Percentiles rank a stretch among this genome's conserved stretches.
phyloP scores from a whole-genome alignment of 1,140 invertebrate genomes.

The Drosophila repletoides region DNA sequence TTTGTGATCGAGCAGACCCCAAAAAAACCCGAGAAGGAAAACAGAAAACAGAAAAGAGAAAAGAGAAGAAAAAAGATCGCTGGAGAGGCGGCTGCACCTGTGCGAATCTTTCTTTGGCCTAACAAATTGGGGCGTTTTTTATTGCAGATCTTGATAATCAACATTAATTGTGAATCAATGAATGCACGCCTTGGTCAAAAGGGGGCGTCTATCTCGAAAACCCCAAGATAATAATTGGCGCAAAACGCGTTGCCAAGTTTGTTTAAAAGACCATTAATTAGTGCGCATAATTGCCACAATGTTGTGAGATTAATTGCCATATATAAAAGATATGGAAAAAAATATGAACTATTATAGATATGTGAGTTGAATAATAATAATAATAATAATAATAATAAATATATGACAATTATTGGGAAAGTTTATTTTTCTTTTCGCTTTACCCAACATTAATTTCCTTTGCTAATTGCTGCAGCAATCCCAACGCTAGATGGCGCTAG shows the following conservation, averaged over 20 bases:
- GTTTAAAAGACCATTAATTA: conserved; percentile 76
- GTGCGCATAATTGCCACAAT: conserved; percentile 56
- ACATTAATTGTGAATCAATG: conserved; percentile 78
- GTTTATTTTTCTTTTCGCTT: too few species aligned
- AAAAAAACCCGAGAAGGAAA: conserved; percentile 30
- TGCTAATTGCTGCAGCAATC: conserved; percentile 40
- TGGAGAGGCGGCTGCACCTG: conserved; percentile 34
- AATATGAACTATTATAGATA: conserved; percentile 15
- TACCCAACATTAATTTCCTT: conserved; percentile 24
- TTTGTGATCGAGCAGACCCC: conserved; percentile 53
- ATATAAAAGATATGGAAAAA: conserved; percentile 55
- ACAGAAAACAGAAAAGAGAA: conserved; percentile 18
- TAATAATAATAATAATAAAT: too few species aligned
- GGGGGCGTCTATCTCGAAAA: conserved; percentile 18
- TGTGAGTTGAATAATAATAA: too few species aligned
- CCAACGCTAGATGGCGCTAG: conserved; percentile 38
- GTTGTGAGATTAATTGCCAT: conserved; percentile 69
- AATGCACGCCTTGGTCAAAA: conserved; percentile 61
- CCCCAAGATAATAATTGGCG: conserved; percentile 67
- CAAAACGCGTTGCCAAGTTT: conserved; percentile 75
- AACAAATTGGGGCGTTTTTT: conserved; percentile 68
- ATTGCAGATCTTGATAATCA: conserved; percentile 66
- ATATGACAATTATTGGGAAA: conserved; percentile 58
- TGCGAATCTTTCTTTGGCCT: conserved; percentile 45
- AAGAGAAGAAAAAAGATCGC: conserved; percentile 3